Base-by-base conservation (phyloP, 2,797 vertebrate genomes). In the Tenualosa ilisha region DNA sequence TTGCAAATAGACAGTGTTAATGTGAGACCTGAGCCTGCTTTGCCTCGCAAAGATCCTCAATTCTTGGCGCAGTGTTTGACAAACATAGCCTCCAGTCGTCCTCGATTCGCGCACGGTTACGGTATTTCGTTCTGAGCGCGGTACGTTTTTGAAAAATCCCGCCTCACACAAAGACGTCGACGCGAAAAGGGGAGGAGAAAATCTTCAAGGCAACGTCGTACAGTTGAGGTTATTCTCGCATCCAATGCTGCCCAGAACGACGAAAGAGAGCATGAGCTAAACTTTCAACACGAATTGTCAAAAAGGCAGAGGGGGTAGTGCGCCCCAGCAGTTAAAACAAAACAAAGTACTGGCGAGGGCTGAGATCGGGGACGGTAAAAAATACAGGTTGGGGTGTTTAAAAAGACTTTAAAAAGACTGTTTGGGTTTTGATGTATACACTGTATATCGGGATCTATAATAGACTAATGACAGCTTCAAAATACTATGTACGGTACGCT, bases 1-100 rank as follows among this genome's bases (percentile, higher is more conserved):
- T 31, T 31, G 31, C 31, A 31, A 31, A 56, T 56, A 56, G 53
- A 0, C 53, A 56, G 9, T 13, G 11, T 56, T 11, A 56, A 31
- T 31, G 31, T 56, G 53, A 56, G 53, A 56, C 53, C 53, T 85
- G 84, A 85, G 75, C 51, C 84, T 85, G 84, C 84, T 85, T 85
- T 31, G 31, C 31, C 31, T 31, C n/a, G 31, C 84, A 59, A 81
- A 85, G 84, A 61, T 85, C 75, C 31, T 85, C 26, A 85, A 85
- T 85, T 81, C 51, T 85, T 85, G 84, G 84, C 51, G 24, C 75
- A 61, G 81, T 81, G 31, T 85, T 46, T 5, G 82, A 83, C 63
- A 83, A 83, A 83, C 56, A 83, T 24, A 72, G n/a, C 65, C 65
- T 72, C 4, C 59, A 83, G 56, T 83, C 82, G 31, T 54, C 81